A percentile compares a stretch with the other conserved stretches of the same genome.
Evolutionary conservation across 35 echinoderm and acorn worm species (phyloP).

Genomic region (Anneissia japonica): DNA sequence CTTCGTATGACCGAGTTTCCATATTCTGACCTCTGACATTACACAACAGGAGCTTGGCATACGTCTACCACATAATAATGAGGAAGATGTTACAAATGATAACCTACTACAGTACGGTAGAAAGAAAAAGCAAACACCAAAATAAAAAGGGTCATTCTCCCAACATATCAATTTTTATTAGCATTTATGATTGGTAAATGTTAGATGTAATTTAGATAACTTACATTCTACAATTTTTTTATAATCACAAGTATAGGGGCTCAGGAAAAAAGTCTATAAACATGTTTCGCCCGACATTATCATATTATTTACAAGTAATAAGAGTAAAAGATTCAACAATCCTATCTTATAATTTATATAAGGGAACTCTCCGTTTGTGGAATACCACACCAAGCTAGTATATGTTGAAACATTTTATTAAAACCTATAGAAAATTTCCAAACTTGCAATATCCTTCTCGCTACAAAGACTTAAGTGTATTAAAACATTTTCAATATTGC

Average conservation of each 20-base stretch:
- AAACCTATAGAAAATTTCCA: neutral
- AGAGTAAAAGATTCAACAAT: too few relatives aligned
- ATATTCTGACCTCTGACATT: too few relatives aligned
- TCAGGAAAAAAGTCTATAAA: neutral
- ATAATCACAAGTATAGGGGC: neutral
- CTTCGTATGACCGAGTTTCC: too few relatives aligned
- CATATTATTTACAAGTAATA: neutral
- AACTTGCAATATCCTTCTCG: neutral
- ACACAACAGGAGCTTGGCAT: too few relatives aligned
- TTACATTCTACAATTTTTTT: neutral
- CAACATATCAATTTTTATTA: neutral
- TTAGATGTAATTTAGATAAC: neutral
- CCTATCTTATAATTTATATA: neutral
- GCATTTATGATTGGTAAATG: neutral
- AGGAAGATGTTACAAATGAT: too few relatives aligned
- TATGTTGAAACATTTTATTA: too few relatives aligned
- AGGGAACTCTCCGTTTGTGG: neutral
- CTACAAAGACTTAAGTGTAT: neutral
- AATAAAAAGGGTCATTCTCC: neutral
- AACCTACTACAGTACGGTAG: too few relatives aligned
- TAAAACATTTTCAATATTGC: neutral
- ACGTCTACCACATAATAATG: too few relatives aligned
- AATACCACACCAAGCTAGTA: neutral
- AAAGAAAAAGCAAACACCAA: neutral
- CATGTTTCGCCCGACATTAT: neutral